Percentiles rank a stretch among this genome's conserved stretches.
These are phyloP conservation scores for Leucophenga maculata DNA, from an alignment of 2,888 invertebrate species.

Conservation along the genomic window DNA sequence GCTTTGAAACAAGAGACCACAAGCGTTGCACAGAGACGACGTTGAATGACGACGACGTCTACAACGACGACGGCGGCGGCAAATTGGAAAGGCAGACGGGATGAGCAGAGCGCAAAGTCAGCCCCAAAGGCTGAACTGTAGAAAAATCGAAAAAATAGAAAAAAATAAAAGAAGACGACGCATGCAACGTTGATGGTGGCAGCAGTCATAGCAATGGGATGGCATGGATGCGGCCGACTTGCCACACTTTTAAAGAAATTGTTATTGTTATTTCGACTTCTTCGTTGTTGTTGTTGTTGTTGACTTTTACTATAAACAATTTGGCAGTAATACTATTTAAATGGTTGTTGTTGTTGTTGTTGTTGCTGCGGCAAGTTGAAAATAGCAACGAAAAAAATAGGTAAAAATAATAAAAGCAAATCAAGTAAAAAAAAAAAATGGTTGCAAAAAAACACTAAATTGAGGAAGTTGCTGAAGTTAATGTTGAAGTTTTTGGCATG, in stretches of 20 bases:
- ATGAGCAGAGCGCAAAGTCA: too few species aligned
- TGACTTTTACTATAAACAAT: conserved; percentile 55
- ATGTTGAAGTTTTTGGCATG: conserved; percentile 12
- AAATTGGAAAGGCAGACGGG: too few species aligned
- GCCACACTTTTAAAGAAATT: conserved; percentile 53
- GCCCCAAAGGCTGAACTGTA: conserved; percentile 22
- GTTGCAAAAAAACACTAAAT: conserved; percentile 3
- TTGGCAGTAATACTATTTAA: conserved; percentile 47
- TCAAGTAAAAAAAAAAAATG: conserved; percentile 22
- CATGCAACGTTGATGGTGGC: conserved; percentile 1
- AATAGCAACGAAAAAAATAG: conserved; percentile 14
- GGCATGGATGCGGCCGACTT: conserved; percentile 61
- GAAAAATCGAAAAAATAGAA: conserved; percentile 26
- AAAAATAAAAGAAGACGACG: conserved; percentile 34
- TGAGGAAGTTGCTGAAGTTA: conserved; percentile 1
- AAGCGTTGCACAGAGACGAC: conserved; percentile 13
- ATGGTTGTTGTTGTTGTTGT: conserved; percentile 2
- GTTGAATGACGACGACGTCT: neutral
- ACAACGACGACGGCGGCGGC: neutral
- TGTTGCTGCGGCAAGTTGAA: conserved; percentile 8
- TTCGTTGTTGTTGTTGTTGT: conserved; percentile 33
- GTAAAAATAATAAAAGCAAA: conserved; percentile 20
- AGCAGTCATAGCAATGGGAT: conserved; percentile 44
- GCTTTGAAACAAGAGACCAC: conserved; percentile 15
- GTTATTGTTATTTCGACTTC: conserved; percentile 35